phyloP scores from a whole-genome alignment of 2,797 vertebrate genomes.

The Halcyon chelicuti region DNA sequence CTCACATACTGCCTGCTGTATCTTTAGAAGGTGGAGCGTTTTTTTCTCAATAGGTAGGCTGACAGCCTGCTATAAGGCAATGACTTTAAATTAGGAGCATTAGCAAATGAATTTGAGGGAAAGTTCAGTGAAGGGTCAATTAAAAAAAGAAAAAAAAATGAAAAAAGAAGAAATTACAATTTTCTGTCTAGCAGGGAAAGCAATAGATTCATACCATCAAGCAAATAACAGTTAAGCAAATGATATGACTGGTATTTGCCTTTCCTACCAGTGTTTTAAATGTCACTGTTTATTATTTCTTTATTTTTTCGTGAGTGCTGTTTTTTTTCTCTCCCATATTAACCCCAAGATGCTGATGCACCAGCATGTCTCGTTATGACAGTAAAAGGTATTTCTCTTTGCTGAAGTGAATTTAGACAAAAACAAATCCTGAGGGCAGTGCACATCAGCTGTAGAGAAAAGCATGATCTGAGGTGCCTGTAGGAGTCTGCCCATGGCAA shows the following conservation, averaged over 20 bases:
- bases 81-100: not conserved
- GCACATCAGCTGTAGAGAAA: not conserved
- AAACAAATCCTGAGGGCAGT: conserved; percentile 58
- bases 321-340: not conserved
- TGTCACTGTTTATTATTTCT: not conserved
- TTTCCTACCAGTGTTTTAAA: conserved; percentile 23
- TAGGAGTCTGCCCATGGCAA: not conserved
- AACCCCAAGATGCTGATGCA: conserved; percentile 42
- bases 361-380: not conserved
- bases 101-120: not conserved
- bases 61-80: not conserved
- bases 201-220: not conserved
- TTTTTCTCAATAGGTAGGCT: not conserved
- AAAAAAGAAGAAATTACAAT: not conserved
- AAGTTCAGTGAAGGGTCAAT: not conserved
- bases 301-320: not conserved
- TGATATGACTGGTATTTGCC: conserved; percentile 2
- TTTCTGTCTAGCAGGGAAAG: not conserved
- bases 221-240: not conserved
- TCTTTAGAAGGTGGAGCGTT: not conserved
- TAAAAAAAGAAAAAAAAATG: not conserved
- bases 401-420: conserved; percentile 32
- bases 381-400: conserved; percentile 31
- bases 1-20: not conserved
- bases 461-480: not conserved